These are phyloP conservation scores for Schizotus pectinicornis DNA, from an alignment of 2,888 invertebrate species.

Conservation along the genomic window DNA sequence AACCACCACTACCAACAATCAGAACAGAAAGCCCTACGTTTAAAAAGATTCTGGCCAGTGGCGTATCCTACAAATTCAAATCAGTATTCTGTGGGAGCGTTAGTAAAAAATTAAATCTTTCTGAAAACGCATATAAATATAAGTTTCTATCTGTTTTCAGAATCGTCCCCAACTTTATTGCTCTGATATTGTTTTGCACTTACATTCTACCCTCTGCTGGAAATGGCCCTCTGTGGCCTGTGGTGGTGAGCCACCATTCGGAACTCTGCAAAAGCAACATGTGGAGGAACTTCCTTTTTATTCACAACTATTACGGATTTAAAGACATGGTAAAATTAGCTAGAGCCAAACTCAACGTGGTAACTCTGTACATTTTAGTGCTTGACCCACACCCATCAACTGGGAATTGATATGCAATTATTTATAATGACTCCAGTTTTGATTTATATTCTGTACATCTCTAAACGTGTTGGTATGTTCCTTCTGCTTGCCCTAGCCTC, in stretches of 20 bases:
- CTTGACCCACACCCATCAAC: slow-evolving; percentile 71
- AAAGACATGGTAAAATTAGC: slow-evolving; percentile 64
- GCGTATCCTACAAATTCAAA: neutral
- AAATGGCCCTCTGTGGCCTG: slow-evolving; percentile 71
- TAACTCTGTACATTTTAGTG: slow-evolving; percentile 57
- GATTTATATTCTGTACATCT: slow-evolving; percentile 63
- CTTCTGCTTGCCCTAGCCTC: slow-evolving; percentile 58
- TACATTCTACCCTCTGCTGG: slow-evolving; percentile 66
- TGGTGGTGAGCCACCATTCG: slow-evolving; percentile 68
- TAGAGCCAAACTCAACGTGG: slow-evolving; percentile 14
- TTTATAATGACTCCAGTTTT: slow-evolving; percentile 67
- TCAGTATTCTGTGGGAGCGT: neutral
- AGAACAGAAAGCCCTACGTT: neutral
- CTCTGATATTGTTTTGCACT: slow-evolving; percentile 69
- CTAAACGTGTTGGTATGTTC: slow-evolving; percentile 60
- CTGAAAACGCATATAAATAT: neutral
- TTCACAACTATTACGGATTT: slow-evolving; percentile 73
- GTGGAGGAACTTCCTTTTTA: slow-evolving; percentile 71
- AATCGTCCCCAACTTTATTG: slow-evolving; percentile 66
- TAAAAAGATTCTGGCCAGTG: neutral
- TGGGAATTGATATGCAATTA: slow-evolving; percentile 72
- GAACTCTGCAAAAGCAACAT: slow-evolving; percentile 68
- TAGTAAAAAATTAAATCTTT: too few relatives aligned
- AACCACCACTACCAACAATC: neutral
- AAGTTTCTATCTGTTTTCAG: slow-evolving; percentile 49